These are phyloP conservation scores for Lerema accius DNA, from an alignment of 1,140 invertebrate genomes.

Conservation along the genomic window DNA sequence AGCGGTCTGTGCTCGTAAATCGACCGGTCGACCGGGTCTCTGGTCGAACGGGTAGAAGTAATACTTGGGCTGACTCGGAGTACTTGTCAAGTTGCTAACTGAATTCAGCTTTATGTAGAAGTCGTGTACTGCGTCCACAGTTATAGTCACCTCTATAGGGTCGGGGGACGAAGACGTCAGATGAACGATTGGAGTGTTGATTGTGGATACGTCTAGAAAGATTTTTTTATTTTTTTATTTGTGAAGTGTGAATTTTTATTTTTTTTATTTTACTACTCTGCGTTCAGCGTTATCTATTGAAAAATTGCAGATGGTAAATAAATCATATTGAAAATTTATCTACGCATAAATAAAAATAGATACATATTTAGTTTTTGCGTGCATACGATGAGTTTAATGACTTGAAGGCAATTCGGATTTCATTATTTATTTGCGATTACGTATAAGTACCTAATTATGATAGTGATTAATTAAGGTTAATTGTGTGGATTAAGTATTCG, in stretches of 20 bases:
- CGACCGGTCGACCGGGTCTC: constrained; percentile 46
- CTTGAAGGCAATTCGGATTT: too few species aligned
- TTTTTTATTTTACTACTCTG: too few species aligned
- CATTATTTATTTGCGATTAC: too few species aligned
- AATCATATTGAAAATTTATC: too few species aligned
- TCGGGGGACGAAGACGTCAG: constrained; percentile 83
- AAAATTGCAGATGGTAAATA: too few species aligned
- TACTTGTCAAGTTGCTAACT: constrained; percentile 63
- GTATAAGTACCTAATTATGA: constrained; percentile 4
- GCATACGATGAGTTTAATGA: too few species aligned
- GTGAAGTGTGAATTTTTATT: too few species aligned
- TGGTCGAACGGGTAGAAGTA: constrained; percentile 78
- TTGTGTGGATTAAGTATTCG: too few species aligned
- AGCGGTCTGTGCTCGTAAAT: constrained; percentile 49
- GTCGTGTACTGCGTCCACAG: constrained; percentile 81
- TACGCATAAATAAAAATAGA: too few species aligned
- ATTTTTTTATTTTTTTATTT: not conserved
- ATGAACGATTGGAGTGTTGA: constrained; percentile 83
- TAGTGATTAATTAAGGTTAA: too few species aligned
- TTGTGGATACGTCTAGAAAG: constrained; percentile 51
- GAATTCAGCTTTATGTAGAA: constrained; percentile 83
- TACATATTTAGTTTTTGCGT: too few species aligned
- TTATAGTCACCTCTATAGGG: constrained; percentile 81
- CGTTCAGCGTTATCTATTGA: too few species aligned
- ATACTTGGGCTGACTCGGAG: constrained; percentile 80